Base-by-base conservation (phyloP, 1,140 invertebrate species). In the Ceratina calcarata region DNA sequence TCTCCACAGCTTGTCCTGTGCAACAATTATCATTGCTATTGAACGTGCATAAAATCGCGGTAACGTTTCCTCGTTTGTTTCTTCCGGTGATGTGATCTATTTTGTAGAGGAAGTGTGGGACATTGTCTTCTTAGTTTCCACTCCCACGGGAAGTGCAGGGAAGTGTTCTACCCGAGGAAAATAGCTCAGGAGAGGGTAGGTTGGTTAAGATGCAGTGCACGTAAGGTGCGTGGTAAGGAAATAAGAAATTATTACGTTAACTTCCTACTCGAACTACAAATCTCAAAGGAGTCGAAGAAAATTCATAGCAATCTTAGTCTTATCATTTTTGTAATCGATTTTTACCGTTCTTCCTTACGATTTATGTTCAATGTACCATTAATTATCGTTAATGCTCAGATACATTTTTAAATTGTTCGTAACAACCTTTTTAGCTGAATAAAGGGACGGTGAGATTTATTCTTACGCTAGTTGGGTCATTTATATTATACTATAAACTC, bases 241-340 rank as follows among this genome's bases (percentile, higher is more conserved):
- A 75, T 80, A 71, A 80, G n/a, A 75, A 66, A 80, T 80, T 80
- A 22, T 62, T n/a, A 45, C 16, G 78, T 22, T 51, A 72, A 72
- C 22, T 65, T 64, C 51, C 32, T 15, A 24, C 53, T 74, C 37
- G 60, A 79, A 58, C 65, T 73, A 62, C 49, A 73, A 51, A 61
- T 66, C 24, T 57, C 7, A 27, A 58, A 79, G 61, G 6, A 57
- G 16, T 70, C 24, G 32, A 70, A 70, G 75, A 37, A 51, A 62
- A 20, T 18, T 45, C 37, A 45, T 45, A 7, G 37, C 10, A 45
- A 45, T 45, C 37, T 45, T 45, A 10, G 10, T 45, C 37, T 45
- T 10, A 10, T 45, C 10, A 45, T 45, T 45, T 3, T 8, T 10
- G 2, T 45, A 45, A 8, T 8, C 8, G 0, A 45, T 45, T 45